Base-by-base conservation (phyloP, 2,888 invertebrate species). In the Cheilosia vulpina region DNA sequence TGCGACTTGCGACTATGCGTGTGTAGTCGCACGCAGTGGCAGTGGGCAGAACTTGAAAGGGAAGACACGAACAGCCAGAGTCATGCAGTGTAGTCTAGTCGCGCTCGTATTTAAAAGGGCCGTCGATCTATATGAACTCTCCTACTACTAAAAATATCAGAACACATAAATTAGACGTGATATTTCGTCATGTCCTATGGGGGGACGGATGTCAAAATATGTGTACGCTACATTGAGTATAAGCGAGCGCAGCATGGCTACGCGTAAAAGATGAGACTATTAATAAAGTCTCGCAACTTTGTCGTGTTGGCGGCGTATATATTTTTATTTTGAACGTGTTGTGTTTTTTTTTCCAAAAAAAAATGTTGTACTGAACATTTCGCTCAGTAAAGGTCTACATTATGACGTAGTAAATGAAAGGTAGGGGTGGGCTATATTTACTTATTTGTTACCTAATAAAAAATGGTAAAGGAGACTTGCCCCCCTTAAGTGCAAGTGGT, bases 171-270 rank as follows among this genome's bases (percentile, higher is more conserved):
- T 85, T 81, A 85, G 81, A 81, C 45, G 81, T 72, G 62, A 85
- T 85, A 81, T 85, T 85, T 85, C 85, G 81, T 85, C 85, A 85
- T 85, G 85, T 85, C 81, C 72, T 68, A 76, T 68, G 72, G 75
- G 77, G 81, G 76, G 85, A 85, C 81, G 81, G 76, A 85, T 85
- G 85, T 81, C 85, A 85, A 85, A 85, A 85, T 85, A 85, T 77
- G 85, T 77, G 71, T 81, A 76, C 75, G 84, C 55, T 52, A 21
- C 34, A 45, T 43, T 52, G 41, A 71, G 15, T 7, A 11, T 52
- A 62, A 50, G 68, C 75, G 62, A 47, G 50, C 57, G 76, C 17
- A 27, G 57, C 34, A 45, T 60, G 52, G 66, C 68, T 57, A 69
- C 47, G 47, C 47, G 43, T 50, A 58, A 52, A 43, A 63, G 65